Conservation (phyloP, 2,797 vertebrate genomes). For the Brachymystax lenok region DNA sequence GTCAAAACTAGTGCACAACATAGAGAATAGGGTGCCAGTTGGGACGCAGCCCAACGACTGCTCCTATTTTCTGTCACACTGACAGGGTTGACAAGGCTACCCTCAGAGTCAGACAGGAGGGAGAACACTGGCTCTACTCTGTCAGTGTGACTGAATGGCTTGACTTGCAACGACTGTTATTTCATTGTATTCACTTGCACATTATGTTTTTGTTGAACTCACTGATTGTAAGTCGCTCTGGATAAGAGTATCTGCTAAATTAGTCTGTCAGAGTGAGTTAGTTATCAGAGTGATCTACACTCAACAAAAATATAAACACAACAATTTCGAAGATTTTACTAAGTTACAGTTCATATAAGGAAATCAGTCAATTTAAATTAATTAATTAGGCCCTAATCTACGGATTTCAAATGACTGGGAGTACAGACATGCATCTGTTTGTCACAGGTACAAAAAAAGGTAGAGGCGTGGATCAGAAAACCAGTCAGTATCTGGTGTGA, state of each 20-base stretch:
- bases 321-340: too few relatives aligned
- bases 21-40: not conserved
- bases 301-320: too few relatives aligned
- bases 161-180: not conserved
- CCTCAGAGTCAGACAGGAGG: conserved; percentile 33
- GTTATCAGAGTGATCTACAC: not conserved
- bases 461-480: too few relatives aligned
- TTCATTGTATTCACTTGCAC: too few relatives aligned
- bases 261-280: not conserved
- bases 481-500: too few relatives aligned
- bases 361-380: too few relatives aligned
- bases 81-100: conserved; percentile 36
- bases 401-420: too few relatives aligned
- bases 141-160: conserved; percentile 48
- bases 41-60: not conserved
- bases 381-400: too few relatives aligned
- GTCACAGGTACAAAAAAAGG: too few relatives aligned
- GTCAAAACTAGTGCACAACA: not conserved
- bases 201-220: not conserved
- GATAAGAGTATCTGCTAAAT: not conserved
- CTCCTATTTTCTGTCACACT: conserved; percentile 15
- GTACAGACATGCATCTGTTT: too few relatives aligned
- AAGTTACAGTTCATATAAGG: too few relatives aligned
- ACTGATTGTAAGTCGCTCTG: not conserved
- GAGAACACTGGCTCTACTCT: conserved; percentile 46